These are phyloP conservation scores for Pyrocoelia pectoralis DNA, from an alignment of 2,888 invertebrate genomes.

Conservation along the genomic window DNA sequence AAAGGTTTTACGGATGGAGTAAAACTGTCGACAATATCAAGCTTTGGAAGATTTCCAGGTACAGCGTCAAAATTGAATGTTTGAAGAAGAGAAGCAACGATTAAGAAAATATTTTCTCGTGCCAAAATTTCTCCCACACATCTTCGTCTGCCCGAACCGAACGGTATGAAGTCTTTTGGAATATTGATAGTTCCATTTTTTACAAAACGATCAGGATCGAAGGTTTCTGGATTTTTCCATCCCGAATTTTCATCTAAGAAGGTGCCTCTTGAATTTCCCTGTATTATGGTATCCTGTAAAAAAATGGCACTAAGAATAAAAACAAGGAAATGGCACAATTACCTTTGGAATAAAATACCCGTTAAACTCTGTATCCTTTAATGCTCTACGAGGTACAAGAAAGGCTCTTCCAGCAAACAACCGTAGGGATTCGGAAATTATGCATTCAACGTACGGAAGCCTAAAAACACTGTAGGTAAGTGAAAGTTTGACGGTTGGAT, in stretches of 20 bases:
- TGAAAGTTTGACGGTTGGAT: constrained; percentile 6
- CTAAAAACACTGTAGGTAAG: constrained; percentile 58
- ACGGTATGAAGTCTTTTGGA: constrained; percentile 75
- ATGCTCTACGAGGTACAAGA: constrained; percentile 81
- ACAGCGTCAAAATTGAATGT: constrained; percentile 72
- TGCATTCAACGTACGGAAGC: constrained; percentile 82
- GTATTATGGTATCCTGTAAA: constrained; percentile 79
- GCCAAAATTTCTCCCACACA: constrained; percentile 85
- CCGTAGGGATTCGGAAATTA: constrained; percentile 78
- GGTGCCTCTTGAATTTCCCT: constrained; percentile 77
- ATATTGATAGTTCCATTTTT: constrained; percentile 67
- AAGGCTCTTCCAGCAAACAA: constrained; percentile 83
- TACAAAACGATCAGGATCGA: constrained; percentile 80
- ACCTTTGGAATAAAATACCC: constrained; percentile 83
- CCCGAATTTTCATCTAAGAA: constrained; percentile 70
- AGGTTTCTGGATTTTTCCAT: constrained; percentile 74
- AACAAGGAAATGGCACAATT: constrained; percentile 37
- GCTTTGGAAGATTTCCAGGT: constrained; percentile 72
- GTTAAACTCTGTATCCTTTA: constrained; percentile 73
- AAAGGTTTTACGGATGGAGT: constrained; percentile 80
- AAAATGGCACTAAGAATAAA: neutral
- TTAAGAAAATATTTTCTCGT: constrained; percentile 80
- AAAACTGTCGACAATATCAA: constrained; percentile 77
- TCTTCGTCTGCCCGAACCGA: constrained; percentile 79
- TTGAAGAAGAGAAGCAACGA: constrained; percentile 77